Evolutionary conservation across 2,888 invertebrate genomes (phyloP), one percentile per base, ranked within the genome.

Genomic region (Danaus chrysippus): DNA sequence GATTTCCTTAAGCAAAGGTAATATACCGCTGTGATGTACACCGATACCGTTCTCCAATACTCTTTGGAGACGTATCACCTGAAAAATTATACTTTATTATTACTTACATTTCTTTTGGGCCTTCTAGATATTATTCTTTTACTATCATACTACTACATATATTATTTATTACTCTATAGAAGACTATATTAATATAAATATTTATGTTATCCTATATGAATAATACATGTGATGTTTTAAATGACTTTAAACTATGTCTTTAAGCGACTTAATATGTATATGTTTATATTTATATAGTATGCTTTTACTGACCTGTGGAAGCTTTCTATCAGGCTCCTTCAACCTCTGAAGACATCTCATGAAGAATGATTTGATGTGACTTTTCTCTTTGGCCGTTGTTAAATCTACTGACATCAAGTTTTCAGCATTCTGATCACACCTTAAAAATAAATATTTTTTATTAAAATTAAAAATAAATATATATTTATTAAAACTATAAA

Each of bases 1-100:
- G 58, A 99, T 97, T 92, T 99, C 99, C 80, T 99, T 99, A n/a
- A 99, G 92, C 73, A 99, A 96, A 0, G 99, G 99, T 64, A 99
- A 86, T 71, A 99, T 98, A 11, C 99, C 99, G 82, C 98, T 98
- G 86, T 99, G 99, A 86, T 99, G 99, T 3, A 99, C 95, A 0
- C 99, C 99, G 66, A 99, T 96, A 1, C 99, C 99, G 61, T 96
- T 93, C 72, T 94, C 93, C 19, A 91, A 69, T 0, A 90, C 91
- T 54, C 87, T 78, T 69, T 86, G 88, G 12, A 90, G 70, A 63
- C 88, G 77, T 66, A 88, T 78, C 3, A 90, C 89, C 90, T 90
- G 59, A 9, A 49, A 17, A 17, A 49, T 10, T 49, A 49, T 49
- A 17, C 15, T n/a, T 46, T 46, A 46, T n/a, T 8, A 12, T 12